Base-by-base conservation (phyloP, 2,888 invertebrate genomes). In the Agonopterix heracliana region DNA sequence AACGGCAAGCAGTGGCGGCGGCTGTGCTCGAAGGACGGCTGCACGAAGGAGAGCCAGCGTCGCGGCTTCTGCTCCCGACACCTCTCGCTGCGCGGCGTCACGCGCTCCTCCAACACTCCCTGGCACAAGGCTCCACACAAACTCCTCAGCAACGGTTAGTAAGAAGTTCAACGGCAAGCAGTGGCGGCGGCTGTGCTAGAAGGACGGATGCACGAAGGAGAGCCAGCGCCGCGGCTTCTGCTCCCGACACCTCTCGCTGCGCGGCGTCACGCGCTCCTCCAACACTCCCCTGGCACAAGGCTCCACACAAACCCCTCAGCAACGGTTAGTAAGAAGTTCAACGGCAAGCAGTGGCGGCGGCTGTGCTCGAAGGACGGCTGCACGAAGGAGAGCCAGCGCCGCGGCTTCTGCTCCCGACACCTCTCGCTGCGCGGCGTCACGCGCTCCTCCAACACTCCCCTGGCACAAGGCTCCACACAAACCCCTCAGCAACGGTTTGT, bases 81-180 rank as follows among this genome's bases (percentile, higher is more conserved):
- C 87, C 91, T 99, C 63, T 98, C 96, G 63, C 74, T n/a, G n/a
- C n/a, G n/a, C n/a, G n/a, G n/a, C n/a, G n/a, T n/a, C n/a, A n/a
- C n/a, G n/a, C n/a, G n/a, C n/a, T n/a, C n/a, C n/a, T n/a, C n/a
- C n/a, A n/a, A n/a, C n/a, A n/a, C n/a, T n/a, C n/a, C n/a, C n/a
- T n/a, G n/a, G n/a, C n/a, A n/a, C n/a, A n/a, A n/a, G n/a, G n/a
- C n/a, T n/a, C n/a, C n/a, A n/a, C n/a, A 3, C 88, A 88, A 51
- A 85, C 86, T 12, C 83, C 87, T 11, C 89, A 88, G 52, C 88
- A 89, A 53, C 81, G 89, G 89, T 87, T n/a, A 12, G 98, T 10
- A 99, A 99, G 89, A 99, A 99, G 89, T 99, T 98, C 85, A 99
- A 99, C 89, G 99, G 99, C 38, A 99, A 99, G 87, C 99, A 99